A percentile compares a stretch with the other conserved stretches of the same genome.
These are phyloP conservation scores for Actinernus sp. DNA, from an alignment of 92 coral and sea anemone species.

Conservation along the genomic window DNA sequence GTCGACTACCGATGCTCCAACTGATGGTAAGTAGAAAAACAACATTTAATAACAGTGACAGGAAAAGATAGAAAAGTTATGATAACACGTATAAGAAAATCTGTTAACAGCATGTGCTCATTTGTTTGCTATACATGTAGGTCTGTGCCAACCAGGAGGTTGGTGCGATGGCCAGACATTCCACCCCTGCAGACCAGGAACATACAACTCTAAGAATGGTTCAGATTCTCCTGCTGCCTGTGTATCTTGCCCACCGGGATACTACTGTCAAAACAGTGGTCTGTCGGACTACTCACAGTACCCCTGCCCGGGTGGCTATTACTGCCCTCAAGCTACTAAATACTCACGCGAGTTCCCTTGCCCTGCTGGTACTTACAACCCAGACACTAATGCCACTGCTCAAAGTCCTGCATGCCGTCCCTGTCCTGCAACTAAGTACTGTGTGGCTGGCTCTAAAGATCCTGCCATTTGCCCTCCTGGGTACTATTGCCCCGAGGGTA, in stretches of 20 bases:
- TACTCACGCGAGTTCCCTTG: conserved; percentile 92
- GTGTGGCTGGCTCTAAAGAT: conserved; percentile 75
- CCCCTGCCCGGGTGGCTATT: conserved; percentile 89
- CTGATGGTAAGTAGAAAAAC: conserved; percentile 66
- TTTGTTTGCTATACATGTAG: too few species aligned
- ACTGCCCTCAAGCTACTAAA: conserved; percentile 94
- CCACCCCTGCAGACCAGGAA: conserved; percentile 91
- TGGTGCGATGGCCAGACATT: conserved; percentile 97
- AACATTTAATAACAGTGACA: too few species aligned
- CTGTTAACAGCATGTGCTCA: too few species aligned
- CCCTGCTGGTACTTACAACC: conserved; percentile 95
- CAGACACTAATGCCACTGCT: conserved; percentile 69
- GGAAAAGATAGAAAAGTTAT: too few species aligned
- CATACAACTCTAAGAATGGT: conserved; percentile 81
- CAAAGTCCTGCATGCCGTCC: conserved; percentile 80
- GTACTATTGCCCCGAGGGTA: conserved; percentile 95
- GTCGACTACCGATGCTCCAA: conserved; percentile 84
- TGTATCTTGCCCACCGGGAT: conserved; percentile 84
- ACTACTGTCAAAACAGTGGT: conserved; percentile 86
- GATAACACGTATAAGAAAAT: too few species aligned
- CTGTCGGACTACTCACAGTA: conserved; percentile 64
- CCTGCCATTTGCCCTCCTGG: conserved; percentile 89
- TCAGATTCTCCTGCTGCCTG: conserved; percentile 74
- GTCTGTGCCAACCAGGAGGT: conserved; percentile 89
- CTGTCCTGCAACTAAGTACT: conserved; percentile 86